phyloP scores from a whole-genome alignment of 2,888 invertebrate species.

The Melanargia galathea region DNA sequence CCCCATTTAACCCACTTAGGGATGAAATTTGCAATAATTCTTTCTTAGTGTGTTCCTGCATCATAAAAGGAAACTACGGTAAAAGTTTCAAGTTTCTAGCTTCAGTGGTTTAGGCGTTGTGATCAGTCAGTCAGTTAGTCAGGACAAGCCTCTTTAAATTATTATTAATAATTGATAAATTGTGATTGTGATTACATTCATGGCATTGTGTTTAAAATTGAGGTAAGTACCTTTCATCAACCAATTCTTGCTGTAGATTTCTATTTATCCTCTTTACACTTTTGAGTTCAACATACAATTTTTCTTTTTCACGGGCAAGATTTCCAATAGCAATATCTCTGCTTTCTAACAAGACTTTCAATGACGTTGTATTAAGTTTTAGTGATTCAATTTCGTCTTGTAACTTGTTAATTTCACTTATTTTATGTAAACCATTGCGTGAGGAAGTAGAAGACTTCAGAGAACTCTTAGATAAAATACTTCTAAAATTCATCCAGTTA shows the following conservation, averaged over 20 bases:
- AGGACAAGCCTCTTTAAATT: no score
- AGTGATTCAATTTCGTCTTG: constrained; percentile 68
- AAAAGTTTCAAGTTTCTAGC: no score
- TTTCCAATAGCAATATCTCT: constrained; percentile 74
- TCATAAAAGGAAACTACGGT: no score
- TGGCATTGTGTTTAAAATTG: no score
- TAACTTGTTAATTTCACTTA: constrained; percentile 55
- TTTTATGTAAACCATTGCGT: constrained; percentile 43
- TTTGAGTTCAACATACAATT: constrained; percentile 70
- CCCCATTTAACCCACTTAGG: no score
- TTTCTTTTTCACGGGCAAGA: constrained; percentile 77
- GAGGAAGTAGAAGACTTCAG: constrained; percentile 48
- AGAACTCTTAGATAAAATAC: constrained; percentile 54
- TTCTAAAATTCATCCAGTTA: constrained; percentile 53
- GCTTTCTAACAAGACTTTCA: constrained; percentile 70
- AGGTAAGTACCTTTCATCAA: constrained; percentile 79
- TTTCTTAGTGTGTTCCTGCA: no score
- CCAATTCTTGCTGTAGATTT: constrained; percentile 76
- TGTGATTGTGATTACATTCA: no score
- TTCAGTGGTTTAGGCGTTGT: no score
- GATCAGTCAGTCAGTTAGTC: no score
- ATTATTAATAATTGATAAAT: no score
- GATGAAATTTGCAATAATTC: no score
- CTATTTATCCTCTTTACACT: constrained; percentile 71
- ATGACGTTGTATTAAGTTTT: constrained; percentile 63